Conservation (phyloP, 2,113 vertebrate species). For the Grantiella picta region DNA sequence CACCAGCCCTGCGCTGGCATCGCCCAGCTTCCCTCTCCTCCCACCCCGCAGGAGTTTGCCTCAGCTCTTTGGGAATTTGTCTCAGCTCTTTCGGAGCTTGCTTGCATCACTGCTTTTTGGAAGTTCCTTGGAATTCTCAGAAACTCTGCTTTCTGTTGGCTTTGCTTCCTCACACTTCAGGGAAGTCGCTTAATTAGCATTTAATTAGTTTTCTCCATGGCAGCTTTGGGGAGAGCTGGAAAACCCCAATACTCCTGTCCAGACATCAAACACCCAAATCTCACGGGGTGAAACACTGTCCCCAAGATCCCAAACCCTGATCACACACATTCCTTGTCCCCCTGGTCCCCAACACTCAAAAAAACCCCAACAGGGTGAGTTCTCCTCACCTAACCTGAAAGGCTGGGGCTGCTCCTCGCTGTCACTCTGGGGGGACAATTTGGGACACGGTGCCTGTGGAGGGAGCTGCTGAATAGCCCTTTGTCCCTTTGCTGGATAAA, state of each 20-base stretch:
- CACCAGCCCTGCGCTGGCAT: neutral
- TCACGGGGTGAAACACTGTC: rapidly evolving
- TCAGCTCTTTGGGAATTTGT: too few relatives aligned
- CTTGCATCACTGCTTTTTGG: neutral
- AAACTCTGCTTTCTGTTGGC: neutral
- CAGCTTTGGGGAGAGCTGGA: neutral
- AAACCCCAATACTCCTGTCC: neutral
- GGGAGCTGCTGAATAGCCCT: neutral
- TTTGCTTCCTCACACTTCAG: neutral
- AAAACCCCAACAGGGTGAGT: rapidly evolving
- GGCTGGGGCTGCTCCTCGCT: neutral
- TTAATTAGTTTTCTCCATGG: neutral
- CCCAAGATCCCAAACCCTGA: neutral
- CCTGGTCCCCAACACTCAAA: neutral
- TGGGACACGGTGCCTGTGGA: neutral
- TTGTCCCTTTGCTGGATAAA: neutral
- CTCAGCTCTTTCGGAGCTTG: too few relatives aligned
- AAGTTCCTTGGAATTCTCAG: neutral
- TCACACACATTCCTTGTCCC: rapidly evolving
- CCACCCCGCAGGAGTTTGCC: rapidly evolving
- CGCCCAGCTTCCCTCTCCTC: neutral
- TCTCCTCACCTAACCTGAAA: neutral
- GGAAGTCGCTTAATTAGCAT: neutral
- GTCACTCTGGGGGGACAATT: rapidly evolving
- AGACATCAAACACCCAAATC: neutral